Base-by-base conservation (phyloP, 2,113 vertebrate genomes). In the Marmota monax region DNA sequence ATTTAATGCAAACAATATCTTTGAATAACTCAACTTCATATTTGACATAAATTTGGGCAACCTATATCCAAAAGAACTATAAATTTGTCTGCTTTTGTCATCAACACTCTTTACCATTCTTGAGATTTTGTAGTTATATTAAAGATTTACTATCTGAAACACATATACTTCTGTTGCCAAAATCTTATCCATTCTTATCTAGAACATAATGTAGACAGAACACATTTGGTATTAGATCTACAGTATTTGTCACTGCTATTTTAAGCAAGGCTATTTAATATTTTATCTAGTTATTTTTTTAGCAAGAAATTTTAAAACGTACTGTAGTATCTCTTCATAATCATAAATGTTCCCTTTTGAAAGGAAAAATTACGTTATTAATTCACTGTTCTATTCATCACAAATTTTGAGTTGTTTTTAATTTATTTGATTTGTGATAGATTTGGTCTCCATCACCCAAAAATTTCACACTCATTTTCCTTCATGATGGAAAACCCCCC, bases 281-380 rank as follows among this genome's bases (percentile, higher is more conserved):
- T 76, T 96, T 89, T 95, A 61, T 85, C 32, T 94, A 73, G 48
- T 74, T 95, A n/a, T 79, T 85, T 18, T 77, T 97, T 95, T 93
- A 84, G 63, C 63, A 92, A 61, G 25, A 96, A 45, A 80, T 56
- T 69, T 96, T 51, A 70, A 79, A 78, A 56, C 14, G 95, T 73
- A 32, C 42, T 3, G 3, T 80, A 18, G 2, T 95, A n/a, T 61
- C 25, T 61, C 39, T 90, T 74, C 13, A 0, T 86, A 78, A 78
- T 93, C 27, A 32, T 80, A 76, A 45, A 67, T 88, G 25, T 48
- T 93, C 34, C 39, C 37, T 32, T 89, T 94, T 88, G 23, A 85
- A 93, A 79, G 7, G 27, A 51, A 86, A 86, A 84, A 58, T 70
- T 25, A n/a, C 94, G 32, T 25, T 90, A 65, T 48, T 93, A 29